These are phyloP conservation scores for Ochropleura plecta DNA, from an alignment of 2,888 invertebrate species.

Conservation along the genomic window DNA sequence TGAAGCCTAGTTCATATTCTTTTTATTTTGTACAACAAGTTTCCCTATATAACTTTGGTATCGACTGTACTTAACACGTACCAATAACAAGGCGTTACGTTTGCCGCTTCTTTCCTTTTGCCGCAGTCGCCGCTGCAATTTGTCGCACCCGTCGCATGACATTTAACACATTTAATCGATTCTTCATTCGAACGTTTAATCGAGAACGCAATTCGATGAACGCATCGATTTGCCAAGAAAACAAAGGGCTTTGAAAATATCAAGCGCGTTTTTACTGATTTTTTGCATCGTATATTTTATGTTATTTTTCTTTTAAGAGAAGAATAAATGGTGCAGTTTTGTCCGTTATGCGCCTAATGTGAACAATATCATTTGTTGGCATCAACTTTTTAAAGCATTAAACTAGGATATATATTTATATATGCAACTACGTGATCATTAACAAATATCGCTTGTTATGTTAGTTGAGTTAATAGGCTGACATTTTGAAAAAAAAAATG, in stretches of 20 bases:
- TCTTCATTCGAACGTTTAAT: conserved; percentile 49
- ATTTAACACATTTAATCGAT: conserved; percentile 65
- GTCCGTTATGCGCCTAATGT: conserved; percentile 39
- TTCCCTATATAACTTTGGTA: conserved; percentile 2
- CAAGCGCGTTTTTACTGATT: conserved; percentile 26
- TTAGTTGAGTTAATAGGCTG: neutral
- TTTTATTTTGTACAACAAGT: conserved; percentile 8
- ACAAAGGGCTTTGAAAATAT: conserved; percentile 42
- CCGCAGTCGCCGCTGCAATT: conserved; percentile 47
- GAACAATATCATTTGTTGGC: conserved; percentile 15
- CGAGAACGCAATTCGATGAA: conserved; percentile 48
- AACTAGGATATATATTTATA: neutral
- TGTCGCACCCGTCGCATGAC: conserved; percentile 59
- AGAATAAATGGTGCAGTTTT: conserved; percentile 18
- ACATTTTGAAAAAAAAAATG: neutral
- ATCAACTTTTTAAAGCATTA: conserved; percentile 5
- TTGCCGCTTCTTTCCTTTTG: conserved; percentile 50
- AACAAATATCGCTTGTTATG: neutral
- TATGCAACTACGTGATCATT: neutral
- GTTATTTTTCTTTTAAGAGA: conserved; percentile 22
- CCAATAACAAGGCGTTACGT: conserved; percentile 56
- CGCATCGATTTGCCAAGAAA: conserved; percentile 52
- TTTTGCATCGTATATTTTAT: conserved; percentile 38
- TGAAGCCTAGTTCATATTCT: neutral
- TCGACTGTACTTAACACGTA: conserved; percentile 60